Evolutionary conservation across 2,888 invertebrate genomes (phyloP).

Genomic region (Sarcophaga carnaria): DNA sequence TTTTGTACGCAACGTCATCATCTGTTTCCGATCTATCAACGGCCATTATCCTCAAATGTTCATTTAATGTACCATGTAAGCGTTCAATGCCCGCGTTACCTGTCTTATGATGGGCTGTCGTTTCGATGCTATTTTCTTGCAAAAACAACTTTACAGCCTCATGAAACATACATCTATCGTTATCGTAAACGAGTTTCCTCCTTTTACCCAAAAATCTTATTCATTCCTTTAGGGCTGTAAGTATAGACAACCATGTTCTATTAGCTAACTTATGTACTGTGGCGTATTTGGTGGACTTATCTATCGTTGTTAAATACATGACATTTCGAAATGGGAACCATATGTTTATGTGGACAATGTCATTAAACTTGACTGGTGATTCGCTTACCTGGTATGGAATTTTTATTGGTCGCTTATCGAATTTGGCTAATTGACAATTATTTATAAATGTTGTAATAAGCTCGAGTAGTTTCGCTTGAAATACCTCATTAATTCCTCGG

Average conservation of each 20-base stretch:
- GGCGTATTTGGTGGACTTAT: conserved; percentile 43
- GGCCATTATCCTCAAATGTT: no score
- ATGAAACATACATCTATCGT: conserved; percentile 31
- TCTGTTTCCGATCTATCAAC: no score
- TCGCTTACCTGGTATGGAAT: conserved; percentile 13
- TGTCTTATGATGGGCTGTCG: conserved; percentile 30
- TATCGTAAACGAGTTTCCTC: conserved; percentile 26
- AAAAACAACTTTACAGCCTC: conserved; percentile 21
- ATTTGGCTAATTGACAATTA: conserved; percentile 15
- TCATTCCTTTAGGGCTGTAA: conserved; percentile 15
- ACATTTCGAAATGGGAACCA: conserved; percentile 32
- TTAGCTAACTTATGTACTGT: conserved; percentile 44
- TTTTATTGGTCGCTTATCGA: conserved; percentile 28
- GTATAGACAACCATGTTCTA: conserved; percentile 40
- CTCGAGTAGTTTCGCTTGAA: not conserved
- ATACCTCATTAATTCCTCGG: conserved; percentile 28
- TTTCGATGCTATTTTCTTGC: conserved; percentile 20
- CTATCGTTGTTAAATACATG: conserved; percentile 45
- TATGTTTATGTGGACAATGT: conserved; percentile 41
- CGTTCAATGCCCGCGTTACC: conserved; percentile 6
- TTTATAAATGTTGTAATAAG: conserved; percentile 14
- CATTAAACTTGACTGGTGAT: conserved; percentile 7
- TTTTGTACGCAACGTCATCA: no score
- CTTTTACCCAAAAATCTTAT: conserved; percentile 24
- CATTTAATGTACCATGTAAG: no score